Evolutionary conservation across 2,113 vertebrate species (phyloP), one percentile per base, ranked within the genome.

Genomic region (Polypterus bichir): DNA sequence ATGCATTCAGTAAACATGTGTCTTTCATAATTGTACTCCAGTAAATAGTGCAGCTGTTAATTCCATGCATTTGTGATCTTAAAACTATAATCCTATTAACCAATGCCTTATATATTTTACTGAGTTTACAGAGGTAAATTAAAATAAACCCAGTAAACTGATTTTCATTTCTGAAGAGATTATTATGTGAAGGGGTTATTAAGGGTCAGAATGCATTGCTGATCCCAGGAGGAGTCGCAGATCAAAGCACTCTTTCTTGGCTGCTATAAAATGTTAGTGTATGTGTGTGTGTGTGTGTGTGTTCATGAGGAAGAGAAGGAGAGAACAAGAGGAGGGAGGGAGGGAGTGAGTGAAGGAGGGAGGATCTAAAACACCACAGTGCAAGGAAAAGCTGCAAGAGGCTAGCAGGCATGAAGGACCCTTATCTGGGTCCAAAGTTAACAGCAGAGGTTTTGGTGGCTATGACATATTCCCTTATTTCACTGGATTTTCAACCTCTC

Each of bases 101-200:
- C 27, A 27, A 27, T 27, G 27, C 27, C 27, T 27, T 27, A 2
- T 27, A 27, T 27, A 27, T 27, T 27, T 27, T 27, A 27, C 27
- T 27, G 27, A 27, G 27, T 27, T 27, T 27, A 27, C 27, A 27
- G 27, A 75, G 45, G 68, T 64, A 55, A 49, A 65, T 58, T 53
- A 66, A 70, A 69, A 64, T 62, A 48, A 27, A 27, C 27, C 27
- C 4, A 48, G 48, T 53, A 59, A 27, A 27, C 27, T 27, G 27
- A 27, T 27, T 27, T 27, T 27, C 27, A 27, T 27, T 27, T 27
- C 27, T 27, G 27, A 27, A 27, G 27, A 27, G 27, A 27, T 27
- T 27, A 27, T 27, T 27, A 27, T 27, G 27, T 27, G 27, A 27
- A 27, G 27, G 27, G 27, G 27, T 27, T 27, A 27, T 27, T 27